Percentiles rank a stretch among this genome's conserved stretches.
These are phyloP conservation scores for Lathamus discolor DNA, from an alignment of 2,113 vertebrate genomes.

Conservation along the genomic window DNA sequence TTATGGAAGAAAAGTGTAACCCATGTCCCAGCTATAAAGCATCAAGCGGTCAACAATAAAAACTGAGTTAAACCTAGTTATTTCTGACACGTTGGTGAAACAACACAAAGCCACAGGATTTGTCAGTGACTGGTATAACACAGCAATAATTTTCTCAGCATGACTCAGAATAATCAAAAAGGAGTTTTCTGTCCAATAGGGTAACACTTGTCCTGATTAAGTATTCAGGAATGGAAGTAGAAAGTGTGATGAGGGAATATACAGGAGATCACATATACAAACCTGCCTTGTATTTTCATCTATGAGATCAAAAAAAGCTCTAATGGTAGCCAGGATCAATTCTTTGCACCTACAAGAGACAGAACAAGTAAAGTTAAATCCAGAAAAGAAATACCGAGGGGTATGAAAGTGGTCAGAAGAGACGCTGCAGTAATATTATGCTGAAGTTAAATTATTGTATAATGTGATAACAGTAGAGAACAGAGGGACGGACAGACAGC, in stretches of 20 bases:
- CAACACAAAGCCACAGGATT: background rate
- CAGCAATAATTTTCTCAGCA: background rate
- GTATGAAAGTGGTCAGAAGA: background rate
- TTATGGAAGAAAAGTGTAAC: background rate
- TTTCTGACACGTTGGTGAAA: background rate
- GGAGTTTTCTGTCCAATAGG: background rate
- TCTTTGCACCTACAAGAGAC: conserved; percentile 89
- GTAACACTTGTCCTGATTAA: background rate
- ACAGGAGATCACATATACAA: conserved; percentile 27
- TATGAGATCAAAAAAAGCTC: conserved; percentile 93
- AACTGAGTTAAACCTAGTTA: background rate
- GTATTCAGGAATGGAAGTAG: background rate
- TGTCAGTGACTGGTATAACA: background rate
- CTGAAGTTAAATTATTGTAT: background rate
- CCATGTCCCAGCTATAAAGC: background rate
- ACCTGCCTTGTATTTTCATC: conserved; percentile 92
- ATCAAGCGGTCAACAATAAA: background rate
- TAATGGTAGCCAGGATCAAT: conserved; percentile 88
- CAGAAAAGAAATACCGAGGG: background rate
- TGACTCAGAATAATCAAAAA: background rate
- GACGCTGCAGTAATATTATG: background rate
- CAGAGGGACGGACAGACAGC: background rate
- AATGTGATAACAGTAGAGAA: background rate
- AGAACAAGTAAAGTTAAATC: background rate
- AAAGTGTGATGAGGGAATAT: background rate